Evolutionary conservation across 2,797 vertebrate species (phyloP).

Genomic region (Anguilla anguilla): DNA sequence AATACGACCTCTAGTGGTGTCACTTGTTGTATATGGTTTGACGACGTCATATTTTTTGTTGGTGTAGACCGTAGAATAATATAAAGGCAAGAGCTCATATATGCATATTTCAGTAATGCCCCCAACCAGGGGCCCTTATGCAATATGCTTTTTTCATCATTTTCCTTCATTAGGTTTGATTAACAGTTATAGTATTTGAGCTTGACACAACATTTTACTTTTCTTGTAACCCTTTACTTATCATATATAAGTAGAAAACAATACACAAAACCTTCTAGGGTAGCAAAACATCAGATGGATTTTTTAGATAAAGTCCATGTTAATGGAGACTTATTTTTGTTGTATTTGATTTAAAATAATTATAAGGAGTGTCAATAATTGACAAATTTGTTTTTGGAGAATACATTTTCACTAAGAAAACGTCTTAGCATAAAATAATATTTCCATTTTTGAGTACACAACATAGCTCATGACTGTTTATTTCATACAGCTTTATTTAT

Average conservation of each 20-base stretch:
- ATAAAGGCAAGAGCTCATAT: neutral
- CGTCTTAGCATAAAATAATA: no score
- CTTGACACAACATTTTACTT: neutral
- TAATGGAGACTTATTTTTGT: neutral
- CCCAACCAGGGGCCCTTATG: neutral
- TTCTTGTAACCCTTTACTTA: neutral
- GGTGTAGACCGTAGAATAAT: neutral
- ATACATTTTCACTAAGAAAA: no score
- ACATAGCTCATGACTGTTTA: no score
- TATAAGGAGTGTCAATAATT: neutral
- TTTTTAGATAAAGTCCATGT: neutral
- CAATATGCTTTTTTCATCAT: neutral
- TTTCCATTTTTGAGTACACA: no score
- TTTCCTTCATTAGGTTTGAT: neutral
- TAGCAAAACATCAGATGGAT: no score
- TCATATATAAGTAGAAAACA: neutral
- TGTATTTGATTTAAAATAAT: neutral
- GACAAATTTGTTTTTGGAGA: no score
- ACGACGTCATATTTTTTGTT: neutral
- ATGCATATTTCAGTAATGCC: neutral
- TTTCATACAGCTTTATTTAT: no score
- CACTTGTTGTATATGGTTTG: neutral
- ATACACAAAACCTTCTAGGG: neutral
- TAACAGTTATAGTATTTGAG: neutral
- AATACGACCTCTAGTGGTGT: neutral